Base-by-base conservation (phyloP, 1,140 invertebrate genomes). In the Sogatella furcifera region DNA sequence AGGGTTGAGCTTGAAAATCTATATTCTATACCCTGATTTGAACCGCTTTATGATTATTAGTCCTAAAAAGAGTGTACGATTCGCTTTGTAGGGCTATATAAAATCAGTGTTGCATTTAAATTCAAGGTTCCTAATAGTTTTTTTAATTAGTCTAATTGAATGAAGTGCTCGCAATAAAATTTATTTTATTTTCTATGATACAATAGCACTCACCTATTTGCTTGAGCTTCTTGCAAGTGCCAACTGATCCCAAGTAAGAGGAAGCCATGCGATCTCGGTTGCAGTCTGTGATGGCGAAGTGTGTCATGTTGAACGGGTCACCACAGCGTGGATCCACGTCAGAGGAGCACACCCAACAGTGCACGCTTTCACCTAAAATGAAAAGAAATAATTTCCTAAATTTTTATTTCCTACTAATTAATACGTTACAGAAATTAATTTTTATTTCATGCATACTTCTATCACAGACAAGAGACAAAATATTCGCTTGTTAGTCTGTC, bases 291-390 rank as follows among this genome's bases (percentile, higher is more conserved):
- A 62, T 19, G 2, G 57, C 56, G 3, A 52, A 38, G 17, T 58
- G 57, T 11, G 62, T 61, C 22, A 53, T 56, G 55, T 64, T 64
- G 58, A 64, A 60, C 6, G 62, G 62, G 43, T 64, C 62, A 5
- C 42, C 53, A 53, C 62, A 64, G 14, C 55, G 58, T 9, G 41
- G 59, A 17, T 60, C 62, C 31, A 46, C 41, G 21, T 64, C 62
- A 4, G 59, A 61, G n/a, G 62, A 64, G 19, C 62, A 64, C 6
- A 56, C 57, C 58, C 59, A 64, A 38, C 62, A 64, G 19, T 46
- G 52, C 34, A 64, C 56, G 15, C 52, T 42, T 44, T 52, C 34
- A 17, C 62, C 62, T 64, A 55, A 10, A 52, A 54, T n/a, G n/a
- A n/a, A 17, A 3, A 2, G 9, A 44, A 44, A 19, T 44, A 4